Evolutionary conservation across 2,888 invertebrate species (phyloP).

Genomic region (Campoplex nolae): DNA sequence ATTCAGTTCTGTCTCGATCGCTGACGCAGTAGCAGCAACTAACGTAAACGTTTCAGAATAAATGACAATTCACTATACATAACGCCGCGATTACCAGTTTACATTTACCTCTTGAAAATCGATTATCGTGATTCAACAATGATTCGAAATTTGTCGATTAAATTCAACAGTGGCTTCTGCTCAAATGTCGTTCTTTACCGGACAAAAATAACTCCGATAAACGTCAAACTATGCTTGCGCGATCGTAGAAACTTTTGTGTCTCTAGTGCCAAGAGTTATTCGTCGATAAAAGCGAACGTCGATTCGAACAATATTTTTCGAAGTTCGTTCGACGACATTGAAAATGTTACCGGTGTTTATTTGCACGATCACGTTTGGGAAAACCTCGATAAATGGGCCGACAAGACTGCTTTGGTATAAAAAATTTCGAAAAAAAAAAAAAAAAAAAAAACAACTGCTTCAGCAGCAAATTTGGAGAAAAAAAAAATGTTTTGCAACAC

Average conservation of each 20-base stretch:
- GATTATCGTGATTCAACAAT: not conserved
- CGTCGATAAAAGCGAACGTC: slow-evolving; percentile 30
- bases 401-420: slow-evolving; percentile 87
- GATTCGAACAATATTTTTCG: slow-evolving; percentile 68
- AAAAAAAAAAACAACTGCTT: not conserved
- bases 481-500: too few relatives aligned
- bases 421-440: not conserved
- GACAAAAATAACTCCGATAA: not conserved
- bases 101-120: not conserved
- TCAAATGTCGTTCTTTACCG: not conserved
- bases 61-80: not conserved
- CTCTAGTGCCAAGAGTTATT: not conserved
- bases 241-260: not conserved
- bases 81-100: not conserved
- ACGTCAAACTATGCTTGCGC: not conserved
- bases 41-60: not conserved
- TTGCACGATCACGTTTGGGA: slow-evolving; percentile 87
- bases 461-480: too few relatives aligned
- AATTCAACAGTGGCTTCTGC: not conserved
- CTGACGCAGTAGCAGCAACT: not conserved
- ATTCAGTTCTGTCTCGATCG: not conserved
- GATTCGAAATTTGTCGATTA: not conserved
- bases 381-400: slow-evolving; percentile 88
- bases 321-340: slow-evolving; percentile 65
- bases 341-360: slow-evolving; percentile 50